phyloP scores from a whole-genome alignment of 2,113 vertebrate genomes.

The Myrmecobius fasciatus region DNA sequence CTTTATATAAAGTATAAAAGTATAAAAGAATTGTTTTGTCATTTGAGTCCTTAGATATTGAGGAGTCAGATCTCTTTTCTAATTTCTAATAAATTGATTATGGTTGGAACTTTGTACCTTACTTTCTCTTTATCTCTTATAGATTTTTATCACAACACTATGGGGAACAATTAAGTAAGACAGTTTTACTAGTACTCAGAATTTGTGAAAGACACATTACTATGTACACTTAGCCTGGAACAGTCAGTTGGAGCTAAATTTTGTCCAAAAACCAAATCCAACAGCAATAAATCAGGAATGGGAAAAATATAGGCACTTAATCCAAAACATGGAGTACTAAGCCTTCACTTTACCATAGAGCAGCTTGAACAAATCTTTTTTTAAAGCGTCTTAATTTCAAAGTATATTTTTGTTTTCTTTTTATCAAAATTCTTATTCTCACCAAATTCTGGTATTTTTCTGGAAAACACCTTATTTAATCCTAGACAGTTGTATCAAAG shows the following conservation, averaged over 20 bases:
- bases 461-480: not conserved
- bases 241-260: not conserved
- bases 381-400: not conserved
- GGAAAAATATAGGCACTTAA: too few species aligned
- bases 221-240: not conserved
- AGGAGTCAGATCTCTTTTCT: not conserved
- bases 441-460: not conserved
- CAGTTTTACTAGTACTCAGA: not conserved
- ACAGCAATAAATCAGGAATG: too few species aligned
- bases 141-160: not conserved
- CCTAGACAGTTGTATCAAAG: not conserved
- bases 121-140: not conserved
- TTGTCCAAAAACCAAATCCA: too few species aligned
- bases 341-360: not conserved
- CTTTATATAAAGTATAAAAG: not conserved
- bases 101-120: not conserved
- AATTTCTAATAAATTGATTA: not conserved
- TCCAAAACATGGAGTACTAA: too few species aligned
- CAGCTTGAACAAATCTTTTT: not conserved
- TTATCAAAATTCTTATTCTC: not conserved
- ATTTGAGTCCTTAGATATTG: not conserved
- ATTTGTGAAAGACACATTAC: not conserved
- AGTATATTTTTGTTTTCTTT: not conserved
- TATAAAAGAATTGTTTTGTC: not conserved
- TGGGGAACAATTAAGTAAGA: not conserved